These are phyloP conservation scores for Ictalurus punctatus DNA, from an alignment of 2,113 vertebrate species.

Conservation along the genomic window DNA sequence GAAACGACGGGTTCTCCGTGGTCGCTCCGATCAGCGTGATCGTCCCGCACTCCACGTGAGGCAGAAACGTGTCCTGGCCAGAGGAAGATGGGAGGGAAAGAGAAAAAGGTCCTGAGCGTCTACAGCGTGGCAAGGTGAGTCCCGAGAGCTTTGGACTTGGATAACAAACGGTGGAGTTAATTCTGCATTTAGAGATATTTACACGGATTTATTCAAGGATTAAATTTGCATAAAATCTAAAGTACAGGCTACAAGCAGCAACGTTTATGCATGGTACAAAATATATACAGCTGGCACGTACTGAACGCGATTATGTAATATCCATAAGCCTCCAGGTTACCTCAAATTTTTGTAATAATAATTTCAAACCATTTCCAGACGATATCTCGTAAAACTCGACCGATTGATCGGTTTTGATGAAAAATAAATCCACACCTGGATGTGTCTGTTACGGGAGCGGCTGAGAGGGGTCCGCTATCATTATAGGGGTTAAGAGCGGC, in stretches of 20 bases:
- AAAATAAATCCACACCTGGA: too few species aligned
- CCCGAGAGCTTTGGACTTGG: not conserved
- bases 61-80: conserved; percentile 91
- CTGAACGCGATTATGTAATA: not conserved
- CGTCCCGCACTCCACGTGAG: conserved; percentile 94
- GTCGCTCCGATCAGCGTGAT: conserved; percentile 95
- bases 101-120: conserved; percentile 37
- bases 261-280: not conserved
- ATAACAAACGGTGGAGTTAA: not conserved
- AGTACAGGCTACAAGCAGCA: not conserved
- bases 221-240: not conserved
- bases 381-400: not conserved
- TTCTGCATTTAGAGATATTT: not conserved
- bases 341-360: not conserved
- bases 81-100: conserved; percentile 32
- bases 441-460: too few species aligned
- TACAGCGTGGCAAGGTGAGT: conserved; percentile 36
- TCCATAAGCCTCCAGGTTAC: not conserved
- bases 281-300: not conserved
- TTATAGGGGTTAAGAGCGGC: too few species aligned
- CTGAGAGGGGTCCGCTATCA: too few species aligned
- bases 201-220: not conserved
- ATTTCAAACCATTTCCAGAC: not conserved
- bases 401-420: too few species aligned
- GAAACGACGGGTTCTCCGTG: conserved; percentile 98